Conservation (phyloP, 2,888 invertebrate species). For the Nycteola revayana region DNA sequence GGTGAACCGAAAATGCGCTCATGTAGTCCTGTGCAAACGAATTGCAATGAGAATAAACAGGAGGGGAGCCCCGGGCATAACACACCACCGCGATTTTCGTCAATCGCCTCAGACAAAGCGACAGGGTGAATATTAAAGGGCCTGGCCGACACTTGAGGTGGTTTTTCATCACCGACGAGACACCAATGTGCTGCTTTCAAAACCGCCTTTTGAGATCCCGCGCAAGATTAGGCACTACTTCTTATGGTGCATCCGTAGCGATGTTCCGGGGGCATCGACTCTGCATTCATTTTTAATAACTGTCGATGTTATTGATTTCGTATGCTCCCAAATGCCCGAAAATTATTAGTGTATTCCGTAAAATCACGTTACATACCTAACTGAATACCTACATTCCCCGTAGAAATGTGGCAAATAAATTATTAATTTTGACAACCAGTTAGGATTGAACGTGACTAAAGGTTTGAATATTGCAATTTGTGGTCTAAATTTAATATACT, state of each 20-base stretch:
- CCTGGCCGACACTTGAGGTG: conserved; percentile 62
- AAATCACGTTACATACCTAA: no score
- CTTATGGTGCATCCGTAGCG: conserved; percentile 59
- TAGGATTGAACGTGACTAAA: no score
- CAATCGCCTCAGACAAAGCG: conserved; percentile 73
- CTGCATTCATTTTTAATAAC: not conserved
- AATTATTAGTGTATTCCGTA: no score
- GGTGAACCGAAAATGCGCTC: conserved; percentile 27
- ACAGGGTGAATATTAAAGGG: conserved; percentile 75
- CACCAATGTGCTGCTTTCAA: conserved; percentile 67
- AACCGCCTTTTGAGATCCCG: conserved; percentile 75
- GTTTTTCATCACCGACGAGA: conserved; percentile 75
- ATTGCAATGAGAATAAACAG: conserved; percentile 40
- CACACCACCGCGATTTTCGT: conserved; percentile 63
- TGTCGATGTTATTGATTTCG: no score
- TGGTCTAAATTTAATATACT: no score
- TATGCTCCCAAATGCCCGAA: no score
- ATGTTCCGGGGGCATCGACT: conserved; percentile 15
- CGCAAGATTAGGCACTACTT: conserved; percentile 78
- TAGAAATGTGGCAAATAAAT: no score
- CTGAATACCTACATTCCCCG: no score
- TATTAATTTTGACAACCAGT: no score
- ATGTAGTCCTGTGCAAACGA: conserved; percentile 44
- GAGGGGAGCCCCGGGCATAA: conserved; percentile 19
- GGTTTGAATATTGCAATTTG: no score